Conservation (phyloP, 1,140 invertebrate genomes). For the Neomicropteryx cornuta region DNA sequence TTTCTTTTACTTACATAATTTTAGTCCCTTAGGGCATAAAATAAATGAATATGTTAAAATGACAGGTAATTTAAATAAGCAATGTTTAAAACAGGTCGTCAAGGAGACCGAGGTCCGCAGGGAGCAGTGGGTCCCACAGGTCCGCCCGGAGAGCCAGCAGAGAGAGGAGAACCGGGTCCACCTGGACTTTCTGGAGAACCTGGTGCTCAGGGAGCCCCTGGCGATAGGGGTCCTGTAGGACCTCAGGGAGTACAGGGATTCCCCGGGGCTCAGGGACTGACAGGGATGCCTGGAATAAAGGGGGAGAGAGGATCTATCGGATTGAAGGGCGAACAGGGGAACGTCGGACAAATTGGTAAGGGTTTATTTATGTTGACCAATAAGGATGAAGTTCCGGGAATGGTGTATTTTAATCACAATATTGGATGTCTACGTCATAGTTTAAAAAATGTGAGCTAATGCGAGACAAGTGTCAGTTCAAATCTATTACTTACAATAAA, state of each 20-base stretch:
- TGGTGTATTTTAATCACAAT: constrained; percentile 6
- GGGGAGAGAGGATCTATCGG: constrained; percentile 60
- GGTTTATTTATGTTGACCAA: constrained; percentile 2
- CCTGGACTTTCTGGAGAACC: constrained; percentile 60
- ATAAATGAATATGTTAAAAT: too few relatives aligned
- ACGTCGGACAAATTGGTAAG: constrained; percentile 46
- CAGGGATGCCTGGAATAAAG: constrained; percentile 58
- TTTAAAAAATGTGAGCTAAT: too few relatives aligned
- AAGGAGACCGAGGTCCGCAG: constrained; percentile 56
- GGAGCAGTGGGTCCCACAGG: constrained; percentile 56
- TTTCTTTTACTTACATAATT: constrained; percentile 5
- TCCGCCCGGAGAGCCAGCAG: constrained; percentile 63
- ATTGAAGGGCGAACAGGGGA: constrained; percentile 62
- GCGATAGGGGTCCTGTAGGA: constrained; percentile 51
- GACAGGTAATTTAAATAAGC: not conserved
- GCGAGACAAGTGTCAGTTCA: too few relatives aligned
- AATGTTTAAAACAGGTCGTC: constrained; percentile 33
- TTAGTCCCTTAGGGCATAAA: too few relatives aligned
- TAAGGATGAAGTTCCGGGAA: not conserved
- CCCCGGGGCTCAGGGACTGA: constrained; percentile 51
- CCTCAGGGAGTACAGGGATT: constrained; percentile 48
- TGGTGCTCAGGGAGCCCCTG: constrained; percentile 57
- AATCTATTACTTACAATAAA: too few relatives aligned
- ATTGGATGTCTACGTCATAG: constrained; percentile 8
- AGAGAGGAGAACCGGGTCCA: constrained; percentile 61